Base-by-base conservation (phyloP, 1,140 invertebrate species). In the Linepithema humile region DNA sequence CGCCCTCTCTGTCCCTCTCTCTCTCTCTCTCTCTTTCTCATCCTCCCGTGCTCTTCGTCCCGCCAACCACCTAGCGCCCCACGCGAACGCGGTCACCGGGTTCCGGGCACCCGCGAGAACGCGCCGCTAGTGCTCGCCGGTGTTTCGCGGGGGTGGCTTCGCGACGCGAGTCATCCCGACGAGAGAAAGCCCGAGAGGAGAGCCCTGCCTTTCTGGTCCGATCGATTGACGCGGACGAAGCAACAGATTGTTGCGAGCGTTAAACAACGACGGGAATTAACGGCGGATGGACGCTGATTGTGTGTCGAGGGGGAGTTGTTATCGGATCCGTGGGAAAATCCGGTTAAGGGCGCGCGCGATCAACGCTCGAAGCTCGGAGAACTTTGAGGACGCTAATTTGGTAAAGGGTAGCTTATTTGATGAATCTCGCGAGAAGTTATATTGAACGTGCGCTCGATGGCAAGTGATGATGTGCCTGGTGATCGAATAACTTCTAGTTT, bases 181-280 rank as follows among this genome's bases (percentile, higher is more conserved):
- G 45, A 75, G 73, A 32, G 45, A 57, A 32, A 83, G 60, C n/a
- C 26, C 23, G 38, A 48, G 57, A 15, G 10, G 53, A 40, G 45
- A 75, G 73, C 59, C 20, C 55, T 53, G 82, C 73, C 23, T 75
- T 55, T 20, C 32, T 23, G 20, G 59, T 29, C 38, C 59, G 55
- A 64, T 75, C 82, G 69, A 77, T 77, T 55, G 43, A 23, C 38
- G 29, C 70, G 69, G 29, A 70, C 78, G 88, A 90, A 90, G 89
- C 89, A 90, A 90, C 89, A 90, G 89, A 90, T 90, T 90, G 89
- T 85, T 88, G 85, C 64, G 75, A 55, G 40, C 62, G 32, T 65
- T 50, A 43, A 82, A 62, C 35, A 65, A 45, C 43, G n/a, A 20
- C 29, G 40, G 32, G 35, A 55, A 80, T 80, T 45, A 70, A 15